phyloP scores from a whole-genome alignment of 2,888 invertebrate species.

The Cheilosia scutellata region DNA sequence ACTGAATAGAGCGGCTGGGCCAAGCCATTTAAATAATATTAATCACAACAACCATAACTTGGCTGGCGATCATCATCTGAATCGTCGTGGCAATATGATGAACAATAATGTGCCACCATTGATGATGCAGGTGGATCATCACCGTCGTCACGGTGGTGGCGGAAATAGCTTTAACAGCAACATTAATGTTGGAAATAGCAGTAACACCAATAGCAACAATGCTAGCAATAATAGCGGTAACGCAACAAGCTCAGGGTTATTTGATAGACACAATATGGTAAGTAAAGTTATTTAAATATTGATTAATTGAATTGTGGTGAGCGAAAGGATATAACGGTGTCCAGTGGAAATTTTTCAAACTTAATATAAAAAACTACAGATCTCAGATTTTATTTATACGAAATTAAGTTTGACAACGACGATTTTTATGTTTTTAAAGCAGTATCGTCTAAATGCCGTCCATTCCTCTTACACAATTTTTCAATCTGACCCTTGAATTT shows the following conservation, averaged over 20 bases:
- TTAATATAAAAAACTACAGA: too few relatives aligned
- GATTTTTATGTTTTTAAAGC: too few relatives aligned
- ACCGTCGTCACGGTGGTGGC: constrained; percentile 66
- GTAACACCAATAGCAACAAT: constrained; percentile 71
- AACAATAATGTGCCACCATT: constrained; percentile 60
- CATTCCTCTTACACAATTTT: too few relatives aligned
- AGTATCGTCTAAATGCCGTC: too few relatives aligned
- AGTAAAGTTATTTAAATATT: constrained; percentile 20
- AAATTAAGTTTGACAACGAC: too few relatives aligned
- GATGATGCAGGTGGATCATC: constrained; percentile 70
- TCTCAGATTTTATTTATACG: too few relatives aligned
- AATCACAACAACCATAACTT: constrained; percentile 62
- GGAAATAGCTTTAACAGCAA: constrained; percentile 68
- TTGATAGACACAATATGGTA: constrained; percentile 80
- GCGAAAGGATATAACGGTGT: not conserved
- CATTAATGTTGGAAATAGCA: constrained; percentile 51
- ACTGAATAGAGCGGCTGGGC: constrained; percentile 78
- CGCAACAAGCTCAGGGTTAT: constrained; percentile 80
- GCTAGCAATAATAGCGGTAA: constrained; percentile 76
- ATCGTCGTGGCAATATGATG: constrained; percentile 70
- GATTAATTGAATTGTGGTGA: constrained; percentile 16
- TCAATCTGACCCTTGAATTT: too few relatives aligned
- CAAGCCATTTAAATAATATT: constrained; percentile 77
- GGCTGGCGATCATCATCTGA: constrained; percentile 74
- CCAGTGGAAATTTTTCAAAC: too few relatives aligned